Percentiles rank a stretch among this genome's conserved stretches.
Conservation (phyloP, 1,140 invertebrate species). For the Venustaconcha ellipsiformis region DNA sequence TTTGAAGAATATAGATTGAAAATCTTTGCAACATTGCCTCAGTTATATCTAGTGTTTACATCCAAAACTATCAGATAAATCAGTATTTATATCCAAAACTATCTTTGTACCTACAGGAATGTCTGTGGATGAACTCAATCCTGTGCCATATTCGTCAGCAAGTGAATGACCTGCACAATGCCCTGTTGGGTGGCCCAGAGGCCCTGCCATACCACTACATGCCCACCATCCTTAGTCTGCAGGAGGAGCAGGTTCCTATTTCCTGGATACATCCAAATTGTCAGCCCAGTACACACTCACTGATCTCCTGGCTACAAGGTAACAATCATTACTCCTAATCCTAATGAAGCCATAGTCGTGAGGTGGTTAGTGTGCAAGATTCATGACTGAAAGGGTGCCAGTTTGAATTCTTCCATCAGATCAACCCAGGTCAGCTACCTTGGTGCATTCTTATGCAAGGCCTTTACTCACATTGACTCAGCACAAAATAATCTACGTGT, state of each 20-base stretch:
- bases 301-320: slow-evolving; percentile 64
- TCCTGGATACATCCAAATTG: slow-evolving; percentile 66
- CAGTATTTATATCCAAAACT: background rate
- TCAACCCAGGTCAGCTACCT: no score
- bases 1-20: background rate
- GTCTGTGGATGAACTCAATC: slow-evolving; percentile 61
- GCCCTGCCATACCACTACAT: slow-evolving; percentile 48
- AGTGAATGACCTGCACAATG: slow-evolving; percentile 53
- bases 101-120: slow-evolving; percentile 52
- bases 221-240: slow-evolving; percentile 50
- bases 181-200: slow-evolving; percentile 56
- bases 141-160: slow-evolving; percentile 64
- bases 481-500: no score
- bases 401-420: no score
- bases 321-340: slow-evolving; percentile 8
- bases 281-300: slow-evolving; percentile 65
- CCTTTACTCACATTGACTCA: no score
- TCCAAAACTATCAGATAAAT: background rate
- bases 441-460: no score
- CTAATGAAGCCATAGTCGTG: no score
- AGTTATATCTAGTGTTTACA: background rate
- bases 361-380: no score
- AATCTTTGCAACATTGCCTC: background rate
- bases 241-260: slow-evolving; percentile 61
- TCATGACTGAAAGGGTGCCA: no score